These are phyloP conservation scores for Hydrolagus colliei DNA, from an alignment of 2,797 vertebrate species.

Conservation along the genomic window DNA sequence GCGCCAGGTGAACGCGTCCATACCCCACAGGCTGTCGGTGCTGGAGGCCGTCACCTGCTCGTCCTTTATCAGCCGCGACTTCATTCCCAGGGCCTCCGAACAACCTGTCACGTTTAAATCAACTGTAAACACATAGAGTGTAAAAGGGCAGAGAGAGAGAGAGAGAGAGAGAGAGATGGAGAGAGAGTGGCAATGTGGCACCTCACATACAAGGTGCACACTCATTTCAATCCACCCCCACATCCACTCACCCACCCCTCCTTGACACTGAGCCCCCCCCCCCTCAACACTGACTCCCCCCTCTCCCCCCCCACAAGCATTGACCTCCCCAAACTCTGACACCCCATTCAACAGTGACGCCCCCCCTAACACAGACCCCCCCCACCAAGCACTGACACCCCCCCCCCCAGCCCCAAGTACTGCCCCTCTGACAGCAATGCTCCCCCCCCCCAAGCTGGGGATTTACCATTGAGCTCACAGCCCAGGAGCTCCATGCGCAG, in stretches of 20 bases:
- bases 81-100: conserved; percentile 82
- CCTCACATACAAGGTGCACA: too few species aligned
- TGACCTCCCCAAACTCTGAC: too few species aligned
- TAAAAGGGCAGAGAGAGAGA: conserved; percentile 41
- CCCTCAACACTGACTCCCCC: too few species aligned
- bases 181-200: conserved; percentile 27
- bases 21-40: conserved; percentile 78
- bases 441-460: accelerated
- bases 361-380: background rate
- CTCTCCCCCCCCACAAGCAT: too few species aligned
- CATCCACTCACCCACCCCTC: too few species aligned
- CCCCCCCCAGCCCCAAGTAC: background rate
- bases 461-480: conserved; percentile 87
- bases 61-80: conserved; percentile 71
- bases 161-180: conserved; percentile 39
- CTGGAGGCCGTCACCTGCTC: conserved; percentile 82
- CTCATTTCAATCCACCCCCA: too few species aligned
- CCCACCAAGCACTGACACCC: background rate
- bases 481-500: conserved; percentile 89
- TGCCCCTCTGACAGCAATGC: background rate
- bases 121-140: conserved; percentile 54
- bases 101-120: conserved; percentile 83
- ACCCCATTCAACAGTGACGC: too few species aligned
- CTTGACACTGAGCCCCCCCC: too few species aligned
- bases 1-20: conserved; percentile 81